Evolutionary conservation across 2,797 vertebrate species (phyloP).

Genomic region (Linurgus olivaceus): DNA sequence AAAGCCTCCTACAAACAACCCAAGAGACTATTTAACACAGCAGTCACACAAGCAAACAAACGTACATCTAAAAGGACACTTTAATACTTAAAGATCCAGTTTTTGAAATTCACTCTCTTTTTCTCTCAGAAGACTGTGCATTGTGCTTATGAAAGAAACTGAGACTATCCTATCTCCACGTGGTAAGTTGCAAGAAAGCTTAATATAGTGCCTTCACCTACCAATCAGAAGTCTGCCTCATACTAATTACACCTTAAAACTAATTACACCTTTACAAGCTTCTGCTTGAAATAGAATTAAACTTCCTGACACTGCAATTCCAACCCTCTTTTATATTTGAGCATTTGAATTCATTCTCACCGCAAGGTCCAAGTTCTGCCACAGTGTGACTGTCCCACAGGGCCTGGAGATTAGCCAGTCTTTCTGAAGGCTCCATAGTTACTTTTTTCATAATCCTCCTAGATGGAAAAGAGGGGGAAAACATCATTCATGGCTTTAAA

Average conservation of each 20-base stretch:
- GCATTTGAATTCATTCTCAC: conserved; percentile 75
- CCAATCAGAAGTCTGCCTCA: conserved; percentile 42
- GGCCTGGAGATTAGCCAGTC: conserved; percentile 85
- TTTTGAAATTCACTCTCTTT: conserved; percentile 25
- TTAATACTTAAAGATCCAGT: neutral
- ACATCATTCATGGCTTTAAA: neutral
- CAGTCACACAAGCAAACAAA: neutral
- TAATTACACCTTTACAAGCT: conserved; percentile 68
- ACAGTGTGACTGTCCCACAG: conserved; percentile 92
- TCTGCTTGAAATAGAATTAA: conserved; percentile 55
- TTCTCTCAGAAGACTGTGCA: neutral
- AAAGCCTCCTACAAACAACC: conserved; percentile 86
- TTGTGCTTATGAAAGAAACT: neutral
- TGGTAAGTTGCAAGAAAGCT: neutral
- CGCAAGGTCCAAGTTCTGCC: conserved; percentile 92
- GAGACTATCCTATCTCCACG: neutral
- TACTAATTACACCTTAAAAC: conserved; percentile 71
- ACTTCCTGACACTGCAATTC: conserved; percentile 40
- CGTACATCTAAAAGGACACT: neutral
- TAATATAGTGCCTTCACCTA: conserved; percentile 60
- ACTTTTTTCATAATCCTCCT: conserved; percentile 97
- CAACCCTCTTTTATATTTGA: conserved; percentile 37
- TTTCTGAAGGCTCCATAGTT: conserved; percentile 89
- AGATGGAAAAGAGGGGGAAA: neutral
- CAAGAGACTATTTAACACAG: neutral